Base-by-base conservation (phyloP, 2,113 vertebrate genomes). In the Xiphias gladius region DNA sequence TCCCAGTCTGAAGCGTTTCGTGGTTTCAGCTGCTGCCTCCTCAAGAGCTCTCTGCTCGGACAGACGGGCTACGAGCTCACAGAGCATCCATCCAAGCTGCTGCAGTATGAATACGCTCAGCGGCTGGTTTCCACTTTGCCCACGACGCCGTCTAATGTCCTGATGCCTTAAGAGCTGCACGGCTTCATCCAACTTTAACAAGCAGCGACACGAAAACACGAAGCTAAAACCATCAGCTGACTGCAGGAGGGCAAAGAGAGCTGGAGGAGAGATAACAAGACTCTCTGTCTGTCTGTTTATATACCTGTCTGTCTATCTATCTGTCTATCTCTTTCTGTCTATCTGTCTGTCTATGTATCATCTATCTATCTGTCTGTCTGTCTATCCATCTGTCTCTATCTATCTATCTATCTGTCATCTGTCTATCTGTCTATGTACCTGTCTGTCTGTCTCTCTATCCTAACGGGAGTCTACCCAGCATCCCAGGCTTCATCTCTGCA, bases 131-230 rank as follows among this genome's bases (percentile, higher is more conserved):
- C 32, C 48, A 70, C 73, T 66, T 17, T 28, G 20, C 48, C 1
- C 8, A 54, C 32, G 20, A 52, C 17, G 22, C 48, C 30, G 8
- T n/a, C 52, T 48, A 2, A 61, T 39, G 39, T n/a, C 39, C 54
- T 19, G 50, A 67, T 32, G 61, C 32, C 52, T 68, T 67, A 58
- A 55, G 39, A 66, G 73, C n/a, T n/a, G n/a, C n/a, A n/a, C 41
- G 2, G 39, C 54, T 30, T 79, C 77, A 79, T 79, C 32, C 58
- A 79, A 19, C 5, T 79, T 79, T 79, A 55, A 79, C 4, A 7
- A 79, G 58, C 2, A 63, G 58, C 11, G 12, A 63, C 35, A n/a
- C 55, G 17, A 22, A 41, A 62, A 70, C 76, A 69, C 57, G 50
- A 39, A 0, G 22, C 35, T 30, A 2, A 50, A 22, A 55, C 22